Conservation (phyloP, 2,888 invertebrate genomes). For the Apamea crenata region DNA sequence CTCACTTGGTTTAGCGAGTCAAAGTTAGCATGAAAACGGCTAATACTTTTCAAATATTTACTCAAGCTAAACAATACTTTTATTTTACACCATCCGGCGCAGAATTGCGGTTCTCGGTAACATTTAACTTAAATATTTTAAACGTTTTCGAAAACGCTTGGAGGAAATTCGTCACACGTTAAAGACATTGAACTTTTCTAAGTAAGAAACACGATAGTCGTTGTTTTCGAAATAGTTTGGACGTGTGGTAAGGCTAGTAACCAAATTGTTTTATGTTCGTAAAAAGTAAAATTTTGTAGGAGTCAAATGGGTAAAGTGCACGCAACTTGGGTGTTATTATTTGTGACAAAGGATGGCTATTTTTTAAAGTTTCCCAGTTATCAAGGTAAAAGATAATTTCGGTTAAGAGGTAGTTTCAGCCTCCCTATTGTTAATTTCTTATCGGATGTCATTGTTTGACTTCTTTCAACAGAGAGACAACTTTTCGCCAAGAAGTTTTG, state of each 20-base stretch:
- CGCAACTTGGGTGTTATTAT: slow-evolving; percentile 7
- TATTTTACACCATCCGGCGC: slow-evolving; percentile 42
- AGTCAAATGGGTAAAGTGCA: neutral
- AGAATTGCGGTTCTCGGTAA: slow-evolving; percentile 42
- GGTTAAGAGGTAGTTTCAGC: neutral
- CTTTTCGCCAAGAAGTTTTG: neutral
- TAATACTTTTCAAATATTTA: slow-evolving; percentile 60
- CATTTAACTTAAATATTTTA: slow-evolving; percentile 51
- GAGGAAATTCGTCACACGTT: slow-evolving; percentile 56
- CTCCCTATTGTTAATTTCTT: neutral
- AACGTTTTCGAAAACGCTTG: slow-evolving; percentile 60
- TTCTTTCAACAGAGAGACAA: neutral
- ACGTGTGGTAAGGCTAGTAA: slow-evolving; percentile 3
- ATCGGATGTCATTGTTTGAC: neutral
- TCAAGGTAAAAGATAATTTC: neutral
- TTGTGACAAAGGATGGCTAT: neutral
- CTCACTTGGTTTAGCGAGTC: slow-evolving; percentile 8
- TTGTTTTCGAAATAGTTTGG: slow-evolving; percentile 44
- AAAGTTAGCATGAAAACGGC: slow-evolving; percentile 23
- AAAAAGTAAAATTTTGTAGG: slow-evolving; percentile 6
- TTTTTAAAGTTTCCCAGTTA: neutral
- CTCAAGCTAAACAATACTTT: slow-evolving; percentile 47
- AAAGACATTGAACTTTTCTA: slow-evolving; percentile 54
- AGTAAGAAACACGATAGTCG: slow-evolving; percentile 31
- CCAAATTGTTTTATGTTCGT: slow-evolving; percentile 27